These are phyloP conservation scores for Pseudomyrmex dendroicus DNA, from an alignment of 1,140 invertebrate genomes.

Conservation along the genomic window DNA sequence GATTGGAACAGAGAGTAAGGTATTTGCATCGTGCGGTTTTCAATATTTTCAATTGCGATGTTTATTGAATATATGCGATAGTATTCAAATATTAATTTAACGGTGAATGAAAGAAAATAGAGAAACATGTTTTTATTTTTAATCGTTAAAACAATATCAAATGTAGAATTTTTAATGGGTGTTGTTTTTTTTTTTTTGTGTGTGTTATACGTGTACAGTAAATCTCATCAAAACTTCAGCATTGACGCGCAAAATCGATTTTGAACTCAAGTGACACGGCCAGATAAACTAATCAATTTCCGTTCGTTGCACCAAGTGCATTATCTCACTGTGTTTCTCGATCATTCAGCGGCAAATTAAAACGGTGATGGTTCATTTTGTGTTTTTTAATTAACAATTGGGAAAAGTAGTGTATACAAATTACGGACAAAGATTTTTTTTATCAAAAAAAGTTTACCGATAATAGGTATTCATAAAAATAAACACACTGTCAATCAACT, in stretches of 20 bases:
- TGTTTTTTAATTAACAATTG: conserved; percentile 7
- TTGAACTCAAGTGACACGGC: conserved; percentile 4
- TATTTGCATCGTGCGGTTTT: conserved; percentile 13
- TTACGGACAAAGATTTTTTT: too few species aligned
- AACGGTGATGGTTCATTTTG: conserved; percentile 1
- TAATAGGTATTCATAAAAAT: too few species aligned
- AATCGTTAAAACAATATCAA: background rate
- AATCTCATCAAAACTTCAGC: background rate
- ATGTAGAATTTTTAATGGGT: too few species aligned
- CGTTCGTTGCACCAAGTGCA: conserved; percentile 7
- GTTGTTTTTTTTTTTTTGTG: too few species aligned
- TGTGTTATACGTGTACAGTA: too few species aligned
- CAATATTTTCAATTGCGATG: background rate
- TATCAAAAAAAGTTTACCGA: too few species aligned
- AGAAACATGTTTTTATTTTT: background rate
- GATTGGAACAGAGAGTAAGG: background rate
- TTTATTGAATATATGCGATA: background rate
- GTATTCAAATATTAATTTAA: background rate
- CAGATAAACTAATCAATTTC: conserved; percentile 6
- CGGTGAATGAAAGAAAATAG: background rate
- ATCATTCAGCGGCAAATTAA: background rate
- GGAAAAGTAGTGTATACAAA: background rate
- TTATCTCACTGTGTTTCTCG: conserved; percentile 11
- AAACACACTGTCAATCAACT: too few species aligned
- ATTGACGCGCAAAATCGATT: conserved; percentile 29